Conservation (phyloP, 1,140 invertebrate species). For the Heliconius congener region DNA sequence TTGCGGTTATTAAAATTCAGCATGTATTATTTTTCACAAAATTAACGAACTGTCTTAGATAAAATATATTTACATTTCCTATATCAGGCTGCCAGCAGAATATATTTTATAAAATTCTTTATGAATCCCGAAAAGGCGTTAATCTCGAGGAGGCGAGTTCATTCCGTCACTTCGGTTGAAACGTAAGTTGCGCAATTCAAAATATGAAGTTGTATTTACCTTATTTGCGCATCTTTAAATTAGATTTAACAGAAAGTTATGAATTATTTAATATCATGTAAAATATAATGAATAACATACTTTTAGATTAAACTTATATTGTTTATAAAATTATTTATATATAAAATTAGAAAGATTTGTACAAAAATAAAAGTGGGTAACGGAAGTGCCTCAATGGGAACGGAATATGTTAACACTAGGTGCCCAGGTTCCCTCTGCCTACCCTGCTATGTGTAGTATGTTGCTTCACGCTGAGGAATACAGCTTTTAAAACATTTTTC, state of each 20-base stretch:
- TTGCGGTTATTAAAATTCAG: background rate
- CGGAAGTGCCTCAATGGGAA: too few species aligned
- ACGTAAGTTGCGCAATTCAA: slow-evolving; percentile 27
- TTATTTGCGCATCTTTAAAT: slow-evolving; percentile 29
- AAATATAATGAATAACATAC: background rate
- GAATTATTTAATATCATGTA: slow-evolving; percentile 11
- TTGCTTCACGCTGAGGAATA: too few species aligned
- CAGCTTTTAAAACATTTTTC: too few species aligned
- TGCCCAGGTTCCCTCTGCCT: too few species aligned
- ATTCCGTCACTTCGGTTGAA: slow-evolving; percentile 25
- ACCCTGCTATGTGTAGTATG: too few species aligned
- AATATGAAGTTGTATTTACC: slow-evolving; percentile 28
- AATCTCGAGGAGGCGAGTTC: slow-evolving; percentile 25
- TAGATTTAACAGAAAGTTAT: slow-evolving; percentile 18
- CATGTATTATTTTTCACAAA: background rate
- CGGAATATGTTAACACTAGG: too few species aligned
- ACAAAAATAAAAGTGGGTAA: too few species aligned
- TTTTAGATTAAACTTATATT: background rate
- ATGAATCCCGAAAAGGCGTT: slow-evolving; percentile 17
- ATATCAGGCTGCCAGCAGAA: background rate
- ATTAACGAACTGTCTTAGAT: background rate
- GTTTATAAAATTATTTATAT: background rate
- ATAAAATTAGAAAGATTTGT: background rate
- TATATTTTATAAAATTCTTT: slow-evolving; percentile 11
- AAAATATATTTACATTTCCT: background rate